Evolutionary conservation across 2,113 vertebrate species (phyloP), one percentile per base, ranked within the genome.

Genomic region (Sylvicapra grimmia): DNA sequence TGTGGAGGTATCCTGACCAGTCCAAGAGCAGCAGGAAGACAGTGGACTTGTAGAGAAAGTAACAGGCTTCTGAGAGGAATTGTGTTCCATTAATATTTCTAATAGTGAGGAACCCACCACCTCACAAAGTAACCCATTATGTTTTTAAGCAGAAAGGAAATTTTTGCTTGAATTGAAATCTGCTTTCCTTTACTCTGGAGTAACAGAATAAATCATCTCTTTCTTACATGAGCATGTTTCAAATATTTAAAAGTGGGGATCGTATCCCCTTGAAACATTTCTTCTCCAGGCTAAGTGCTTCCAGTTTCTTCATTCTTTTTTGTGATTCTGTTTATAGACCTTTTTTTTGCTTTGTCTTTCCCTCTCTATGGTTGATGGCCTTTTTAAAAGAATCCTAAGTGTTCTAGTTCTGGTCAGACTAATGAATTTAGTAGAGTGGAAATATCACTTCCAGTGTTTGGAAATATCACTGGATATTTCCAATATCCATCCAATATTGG

Each of bases 241-340:
- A 75, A 61, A 93, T 94, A 85, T 82, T 95, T 98, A 93, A 58
- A 96, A 94, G 85, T 5, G 47, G 53, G 27, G 51, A 63, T 90
- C 8, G 25, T 82, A 36, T 90, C 25, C 40, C n/a, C 75, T 75
- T 72, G 58, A 93, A 63, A 61, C 23, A 53, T 94, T 91, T 94
- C 40, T 93, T 92, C 10, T 47, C 9, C 25, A 82, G 59, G 89
- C 47, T 80, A 82, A 90, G 93, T 80, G 31, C 12, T 96, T 97
- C 19, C 31, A 94, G 53, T 94, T 95, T 27, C 47, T 94, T 93
- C 23, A 72, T 96, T 92, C 58, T 94, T 97, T 86, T 86, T 51
- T 51, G 51, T 36, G 44, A 56, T 88, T 90, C 90, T 19, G 44
- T 79, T 93, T 95, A 49, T 47, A 84, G 85, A 80, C 7, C 16